Percentiles rank a stretch among this genome's conserved stretches.
phyloP scores from a whole-genome alignment of 2,797 vertebrate genomes.

The Huso huso region DNA sequence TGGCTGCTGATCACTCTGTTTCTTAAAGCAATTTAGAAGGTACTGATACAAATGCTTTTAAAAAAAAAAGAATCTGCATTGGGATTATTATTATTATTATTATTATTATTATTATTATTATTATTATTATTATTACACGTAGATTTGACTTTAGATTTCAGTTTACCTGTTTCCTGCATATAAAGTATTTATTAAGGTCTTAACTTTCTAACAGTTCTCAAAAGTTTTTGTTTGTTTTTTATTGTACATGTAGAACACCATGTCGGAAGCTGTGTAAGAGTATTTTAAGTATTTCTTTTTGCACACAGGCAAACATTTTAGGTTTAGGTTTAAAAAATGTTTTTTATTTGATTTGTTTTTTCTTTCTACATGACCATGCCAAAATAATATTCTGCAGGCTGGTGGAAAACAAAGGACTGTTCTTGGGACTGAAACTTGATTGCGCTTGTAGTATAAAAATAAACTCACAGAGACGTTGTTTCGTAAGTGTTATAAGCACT shows the following conservation, averaged over 20 bases:
- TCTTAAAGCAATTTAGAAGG: constrained; percentile 66
- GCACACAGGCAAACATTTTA: constrained; percentile 72
- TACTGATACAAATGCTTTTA: constrained; percentile 61
- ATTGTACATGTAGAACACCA: constrained; percentile 61
- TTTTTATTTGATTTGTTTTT: constrained; percentile 67
- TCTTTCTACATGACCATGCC: constrained; percentile 78
- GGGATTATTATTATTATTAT: too few relatives aligned
- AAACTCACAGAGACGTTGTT: constrained; percentile 80
- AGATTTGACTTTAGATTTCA: constrained; percentile 49
- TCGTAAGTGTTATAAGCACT: constrained; percentile 99
- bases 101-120: constrained; percentile 38
- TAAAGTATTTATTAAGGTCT: constrained; percentile 68
- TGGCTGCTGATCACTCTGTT: constrained; percentile 77
- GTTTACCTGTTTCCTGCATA: constrained; percentile 47
- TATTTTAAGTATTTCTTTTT: constrained; percentile 64
- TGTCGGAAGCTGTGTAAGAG: constrained; percentile 56
- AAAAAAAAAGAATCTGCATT: constrained; percentile 13
- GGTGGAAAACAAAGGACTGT: constrained; percentile 86
- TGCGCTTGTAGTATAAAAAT: constrained; percentile 76
- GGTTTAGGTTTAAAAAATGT: constrained; percentile 72
- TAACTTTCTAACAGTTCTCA: constrained; percentile 56
- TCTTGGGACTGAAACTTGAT: constrained; percentile 96
- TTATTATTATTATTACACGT: constrained; percentile 51
- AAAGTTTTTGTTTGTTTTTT: constrained; percentile 41
- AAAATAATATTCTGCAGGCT: constrained; percentile 84